phyloP scores from a whole-genome alignment of 2,113 vertebrate genomes.

The Chionomys nivalis region DNA sequence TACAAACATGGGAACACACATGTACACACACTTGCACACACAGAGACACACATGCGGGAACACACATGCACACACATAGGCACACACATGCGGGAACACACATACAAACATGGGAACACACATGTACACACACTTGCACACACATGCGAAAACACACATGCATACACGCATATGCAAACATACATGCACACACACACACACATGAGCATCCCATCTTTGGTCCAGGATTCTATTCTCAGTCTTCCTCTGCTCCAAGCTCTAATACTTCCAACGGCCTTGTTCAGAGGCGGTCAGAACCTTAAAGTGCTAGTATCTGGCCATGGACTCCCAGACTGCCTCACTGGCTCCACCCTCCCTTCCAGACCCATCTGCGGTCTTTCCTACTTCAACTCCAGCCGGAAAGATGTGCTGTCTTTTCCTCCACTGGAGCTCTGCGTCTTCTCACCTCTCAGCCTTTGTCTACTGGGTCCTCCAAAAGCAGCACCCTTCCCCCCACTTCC shows the following conservation, averaged over 20 bases:
- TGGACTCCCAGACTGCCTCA: not conserved
- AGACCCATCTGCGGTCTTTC: not conserved
- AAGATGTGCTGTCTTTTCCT: not conserved
- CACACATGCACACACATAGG: not conserved
- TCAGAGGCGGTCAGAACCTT: not conserved
- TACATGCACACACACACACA: not conserved
- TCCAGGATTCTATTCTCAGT: not conserved
- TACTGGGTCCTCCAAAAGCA: not conserved
- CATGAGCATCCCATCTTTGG: not conserved
- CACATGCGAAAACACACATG: no score
- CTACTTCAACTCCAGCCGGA: not conserved
- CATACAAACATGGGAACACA: not conserved
- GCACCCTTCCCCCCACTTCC: not conserved
- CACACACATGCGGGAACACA: not conserved
- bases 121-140: not conserved
- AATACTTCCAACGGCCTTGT: not conserved
- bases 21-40: not conserved
- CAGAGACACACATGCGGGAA: accelerated
- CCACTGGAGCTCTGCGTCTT: not conserved
- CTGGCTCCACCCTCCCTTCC: not conserved
- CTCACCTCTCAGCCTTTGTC: not conserved
- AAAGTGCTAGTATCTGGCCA: not conserved
- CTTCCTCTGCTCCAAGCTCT: not conserved
- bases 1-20: no score
- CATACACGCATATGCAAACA: no score